Percentiles rank a stretch among this genome's conserved stretches.
These are phyloP conservation scores for Myopa tessellatipennis DNA, from an alignment of 2,888 invertebrate species.

Conservation along the genomic window DNA sequence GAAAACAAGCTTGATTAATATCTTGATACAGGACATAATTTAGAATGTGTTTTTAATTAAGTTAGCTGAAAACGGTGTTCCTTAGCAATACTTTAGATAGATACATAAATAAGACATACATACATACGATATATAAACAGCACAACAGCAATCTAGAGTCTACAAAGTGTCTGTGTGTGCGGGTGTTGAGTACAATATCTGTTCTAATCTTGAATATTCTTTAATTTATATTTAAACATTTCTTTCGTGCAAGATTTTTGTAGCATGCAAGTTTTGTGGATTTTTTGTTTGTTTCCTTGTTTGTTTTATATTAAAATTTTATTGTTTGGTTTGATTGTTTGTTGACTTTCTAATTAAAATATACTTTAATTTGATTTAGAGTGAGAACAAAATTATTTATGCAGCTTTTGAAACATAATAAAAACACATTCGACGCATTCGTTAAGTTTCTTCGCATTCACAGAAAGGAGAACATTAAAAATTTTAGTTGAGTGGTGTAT, in stretches of 20 bases:
- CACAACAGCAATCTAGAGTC: too few species aligned
- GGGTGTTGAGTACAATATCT: neutral
- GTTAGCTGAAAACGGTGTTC: too few species aligned
- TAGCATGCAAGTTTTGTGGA: conserved; percentile 40
- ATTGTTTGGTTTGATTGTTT: neutral
- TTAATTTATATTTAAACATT: neutral
- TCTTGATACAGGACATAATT: too few species aligned
- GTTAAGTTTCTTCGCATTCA: conserved; percentile 25
- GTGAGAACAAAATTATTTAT: neutral
- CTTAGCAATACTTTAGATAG: too few species aligned
- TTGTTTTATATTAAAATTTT: neutral
- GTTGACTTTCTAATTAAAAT: neutral
- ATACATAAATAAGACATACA: too few species aligned
- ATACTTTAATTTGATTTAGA: neutral
- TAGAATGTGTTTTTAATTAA: too few species aligned
- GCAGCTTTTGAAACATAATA: neutral
- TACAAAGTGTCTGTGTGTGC: too few species aligned
- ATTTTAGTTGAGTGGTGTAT: neutral
- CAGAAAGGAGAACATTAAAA: conserved; percentile 15
- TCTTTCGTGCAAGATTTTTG: conserved; percentile 10
- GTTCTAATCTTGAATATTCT: neutral
- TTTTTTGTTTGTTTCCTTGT: neutral
- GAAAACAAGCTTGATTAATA: too few species aligned
- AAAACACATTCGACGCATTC: conserved; percentile 32
- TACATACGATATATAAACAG: too few species aligned